A percentile compares a stretch with the other conserved stretches of the same genome.
Evolutionary conservation across 2,888 invertebrate genomes (phyloP).

Genomic region (Napeogenes sylphis): DNA sequence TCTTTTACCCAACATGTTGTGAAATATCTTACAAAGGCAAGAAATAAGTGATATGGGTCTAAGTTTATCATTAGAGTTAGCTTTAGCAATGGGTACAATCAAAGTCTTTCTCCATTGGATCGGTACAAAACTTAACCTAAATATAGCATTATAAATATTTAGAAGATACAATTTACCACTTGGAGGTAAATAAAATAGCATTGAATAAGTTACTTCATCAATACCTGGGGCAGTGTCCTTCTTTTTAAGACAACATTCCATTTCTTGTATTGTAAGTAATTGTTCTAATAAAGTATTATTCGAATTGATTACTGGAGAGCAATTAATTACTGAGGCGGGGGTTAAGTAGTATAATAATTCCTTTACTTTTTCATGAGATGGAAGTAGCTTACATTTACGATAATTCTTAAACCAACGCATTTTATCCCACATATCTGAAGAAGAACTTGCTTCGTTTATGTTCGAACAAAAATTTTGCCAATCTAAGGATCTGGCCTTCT

Average conservation of each 20-base stretch:
- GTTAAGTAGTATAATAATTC: no score
- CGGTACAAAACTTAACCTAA: no score
- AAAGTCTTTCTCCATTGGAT: no score
- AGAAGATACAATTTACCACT: no score
- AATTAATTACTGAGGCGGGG: neutral
- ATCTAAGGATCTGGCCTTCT: constrained; percentile 1
- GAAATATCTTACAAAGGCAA: constrained; percentile 13
- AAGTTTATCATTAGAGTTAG: neutral
- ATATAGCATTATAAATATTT: no score
- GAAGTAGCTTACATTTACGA: no score
- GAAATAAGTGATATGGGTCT: constrained; percentile 5
- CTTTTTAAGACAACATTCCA: constrained; percentile 5
- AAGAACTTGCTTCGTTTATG: constrained; percentile 10
- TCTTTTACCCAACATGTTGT: constrained; percentile 2
- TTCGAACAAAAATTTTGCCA: constrained; percentile 15
- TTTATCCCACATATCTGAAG: neutral
- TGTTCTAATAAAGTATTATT: neutral
- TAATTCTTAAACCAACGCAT: constrained; percentile 20
- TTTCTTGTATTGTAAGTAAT: constrained; percentile 3
- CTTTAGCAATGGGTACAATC: no score
- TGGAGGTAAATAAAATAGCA: no score
- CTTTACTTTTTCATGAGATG: no score
- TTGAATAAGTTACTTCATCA: no score
- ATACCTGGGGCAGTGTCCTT: no score
- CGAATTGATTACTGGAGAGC: neutral